Base-by-base conservation (phyloP, 23 tunicate species). In the Phallusia fumigata region DNA sequence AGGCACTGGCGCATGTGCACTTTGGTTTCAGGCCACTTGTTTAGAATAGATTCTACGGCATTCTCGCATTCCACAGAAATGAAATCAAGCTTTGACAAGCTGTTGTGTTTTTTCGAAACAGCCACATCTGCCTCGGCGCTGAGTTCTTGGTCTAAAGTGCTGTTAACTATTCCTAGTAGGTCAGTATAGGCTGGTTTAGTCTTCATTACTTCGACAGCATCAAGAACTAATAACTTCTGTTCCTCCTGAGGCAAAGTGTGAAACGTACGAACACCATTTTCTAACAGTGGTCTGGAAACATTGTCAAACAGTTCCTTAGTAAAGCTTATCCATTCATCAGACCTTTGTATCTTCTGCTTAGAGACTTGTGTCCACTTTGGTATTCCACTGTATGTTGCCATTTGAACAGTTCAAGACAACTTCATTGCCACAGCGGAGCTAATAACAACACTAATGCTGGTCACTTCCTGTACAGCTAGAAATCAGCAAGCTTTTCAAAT, bases 261-360 rank as follows among this genome's bases (percentile, higher is more conserved):
- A 51, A 92, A 92, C 35, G 90, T 82, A 24, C 88, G 86, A 45
- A 92, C 58, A 22, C 97, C 97, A 65, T 78, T 76, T 50, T 92
- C 97, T 28, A 84, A 72, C 91, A 92, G 79, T 31, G 84, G 86
- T 49, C 26, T 47, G 33, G 65, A 69, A 33, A 92, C 88, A 22
- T 79, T 32, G 76, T 92, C 97, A 80, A 73, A 92, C 31, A 92
- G 78, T 35, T 45, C 80, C 76, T 88, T 92, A 35, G 88, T 76
- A 80, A 83, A 92, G 0, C 75, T 65, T 52, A 88, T 72, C 97
- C 97, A 92, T 83, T 87, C 83, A 47, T 92, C 85, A 33, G 88
- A 31, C 52, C 76, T 65, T 44, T 80, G 85, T 11, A 83, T 78
- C 53, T 85, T 51, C 36, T 53, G 51, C 53, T 87, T 92, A 0